phyloP scores from a whole-genome alignment of 2,888 invertebrate species.

The Asteroscopus sphinx region DNA sequence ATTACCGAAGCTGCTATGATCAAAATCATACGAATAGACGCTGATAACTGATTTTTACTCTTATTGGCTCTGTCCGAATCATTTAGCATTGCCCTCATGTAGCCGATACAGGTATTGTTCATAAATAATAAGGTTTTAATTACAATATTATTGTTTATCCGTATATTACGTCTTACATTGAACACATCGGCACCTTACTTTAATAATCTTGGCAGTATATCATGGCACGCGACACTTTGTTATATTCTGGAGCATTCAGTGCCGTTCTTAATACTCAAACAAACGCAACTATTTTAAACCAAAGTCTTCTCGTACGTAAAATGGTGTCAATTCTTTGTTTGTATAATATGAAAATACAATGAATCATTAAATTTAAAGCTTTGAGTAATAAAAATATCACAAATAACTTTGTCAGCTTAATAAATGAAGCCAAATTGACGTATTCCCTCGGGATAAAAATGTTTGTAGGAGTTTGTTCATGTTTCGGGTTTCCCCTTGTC shows the following conservation, averaged over 20 bases:
- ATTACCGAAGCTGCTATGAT: background rate
- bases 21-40: conserved; percentile 11
- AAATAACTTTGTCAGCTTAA: conserved; percentile 72
- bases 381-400: conserved; percentile 76
- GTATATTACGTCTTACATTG: conserved; percentile 75
- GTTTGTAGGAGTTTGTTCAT: conserved; percentile 32
- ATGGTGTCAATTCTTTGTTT: conserved; percentile 55
- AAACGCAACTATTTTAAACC: conserved; percentile 48
- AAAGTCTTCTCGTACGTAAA: conserved; percentile 55
- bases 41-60: conserved; percentile 25
- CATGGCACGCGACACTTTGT: conserved; percentile 79
- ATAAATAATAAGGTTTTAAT: conserved; percentile 43
- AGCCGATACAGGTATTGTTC: conserved; percentile 46
- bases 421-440: conserved; percentile 64
- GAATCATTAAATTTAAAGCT: conserved; percentile 72
- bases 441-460: conserved; percentile 27
- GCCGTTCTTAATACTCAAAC: conserved; percentile 49
- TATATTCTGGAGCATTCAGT: conserved; percentile 62
- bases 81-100: conserved; percentile 12
- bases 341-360: conserved; percentile 65
- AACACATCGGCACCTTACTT: conserved; percentile 88
- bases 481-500: conserved; percentile 24
- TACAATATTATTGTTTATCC: conserved; percentile 68
- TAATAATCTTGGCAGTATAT: conserved; percentile 80
- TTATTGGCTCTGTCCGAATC: conserved; percentile 20